phyloP scores from a whole-genome alignment of 2,113 vertebrate genomes.

The Marmota flaviventris region DNA sequence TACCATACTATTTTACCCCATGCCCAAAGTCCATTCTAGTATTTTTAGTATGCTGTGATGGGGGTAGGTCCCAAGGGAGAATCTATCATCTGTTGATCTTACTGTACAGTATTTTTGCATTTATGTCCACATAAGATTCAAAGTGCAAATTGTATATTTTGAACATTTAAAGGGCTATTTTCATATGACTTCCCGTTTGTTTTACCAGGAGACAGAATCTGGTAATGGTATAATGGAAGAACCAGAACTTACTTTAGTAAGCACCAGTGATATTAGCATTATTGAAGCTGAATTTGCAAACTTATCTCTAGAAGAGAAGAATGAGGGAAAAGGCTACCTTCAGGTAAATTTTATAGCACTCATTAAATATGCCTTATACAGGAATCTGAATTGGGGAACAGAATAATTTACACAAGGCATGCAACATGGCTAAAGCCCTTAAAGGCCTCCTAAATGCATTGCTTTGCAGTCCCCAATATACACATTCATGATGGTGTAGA shows the following conservation, averaged over 20 bases:
- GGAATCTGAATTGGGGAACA: background rate
- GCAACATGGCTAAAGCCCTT: background rate
- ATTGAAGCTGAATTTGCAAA: conserved; percentile 85
- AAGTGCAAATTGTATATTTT: background rate
- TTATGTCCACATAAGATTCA: background rate
- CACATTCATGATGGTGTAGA: too few species aligned
- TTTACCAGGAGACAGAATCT: conserved; percentile 87
- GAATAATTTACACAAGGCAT: too few species aligned
- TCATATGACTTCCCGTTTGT: background rate
- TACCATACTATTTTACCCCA: background rate
- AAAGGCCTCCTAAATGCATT: too few species aligned
- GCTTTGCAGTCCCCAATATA: background rate
- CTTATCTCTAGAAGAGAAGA: conserved; percentile 56
- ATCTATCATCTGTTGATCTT: background rate
- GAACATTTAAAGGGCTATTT: background rate
- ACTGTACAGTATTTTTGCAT: background rate
- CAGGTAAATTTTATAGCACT: conserved; percentile 61
- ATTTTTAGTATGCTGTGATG: background rate
- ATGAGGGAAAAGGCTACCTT: conserved; percentile 18
- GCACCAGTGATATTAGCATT: conserved; percentile 89
- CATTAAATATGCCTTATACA: conserved; percentile 36
- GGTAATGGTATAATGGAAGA: conserved; percentile 95
- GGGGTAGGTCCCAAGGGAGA: too few species aligned
- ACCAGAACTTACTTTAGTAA: conserved; percentile 92
- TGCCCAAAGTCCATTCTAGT: background rate